Conservation (phyloP, 2,888 invertebrate species). For the Listrodromus nycthemerus region DNA sequence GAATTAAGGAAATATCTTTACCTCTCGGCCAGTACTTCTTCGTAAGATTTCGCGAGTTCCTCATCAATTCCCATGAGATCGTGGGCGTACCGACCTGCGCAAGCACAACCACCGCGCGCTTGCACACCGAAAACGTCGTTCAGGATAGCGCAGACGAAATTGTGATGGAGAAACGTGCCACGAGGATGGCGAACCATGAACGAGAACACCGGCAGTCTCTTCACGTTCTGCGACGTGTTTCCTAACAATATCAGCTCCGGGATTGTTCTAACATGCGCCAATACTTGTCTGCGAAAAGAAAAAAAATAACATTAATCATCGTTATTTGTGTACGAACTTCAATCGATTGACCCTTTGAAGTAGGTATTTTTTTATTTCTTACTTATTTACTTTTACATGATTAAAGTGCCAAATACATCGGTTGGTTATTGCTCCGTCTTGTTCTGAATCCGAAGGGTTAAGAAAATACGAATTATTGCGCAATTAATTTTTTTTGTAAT, state of each 20-base stretch:
- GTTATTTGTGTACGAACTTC: neutral
- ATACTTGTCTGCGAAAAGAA: slow-evolving; percentile 88
- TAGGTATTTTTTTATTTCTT: too few species aligned
- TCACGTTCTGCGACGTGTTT: slow-evolving; percentile 88
- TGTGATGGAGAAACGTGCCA: slow-evolving; percentile 94
- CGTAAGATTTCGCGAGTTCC: slow-evolving; percentile 90
- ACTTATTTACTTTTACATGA: too few species aligned
- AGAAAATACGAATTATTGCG: neutral
- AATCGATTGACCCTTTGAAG: neutral
- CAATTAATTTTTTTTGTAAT: too few species aligned
- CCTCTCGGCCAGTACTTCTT: slow-evolving; percentile 89
- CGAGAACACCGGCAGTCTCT: slow-evolving; percentile 93
- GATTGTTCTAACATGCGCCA: slow-evolving; percentile 91
- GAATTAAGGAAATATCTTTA: slow-evolving; percentile 69
- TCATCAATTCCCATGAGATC: slow-evolving; percentile 94
- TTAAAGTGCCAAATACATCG: too few species aligned
- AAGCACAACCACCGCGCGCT: slow-evolving; percentile 91
- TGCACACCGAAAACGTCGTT: slow-evolving; percentile 97
- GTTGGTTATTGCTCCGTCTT: too few species aligned
- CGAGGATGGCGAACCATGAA: slow-evolving; percentile 93
- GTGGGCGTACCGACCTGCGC: slow-evolving; percentile 94
- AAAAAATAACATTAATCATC: slow-evolving; percentile 17
- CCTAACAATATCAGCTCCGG: slow-evolving; percentile 93
- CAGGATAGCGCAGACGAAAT: slow-evolving; percentile 93
- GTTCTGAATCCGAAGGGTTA: neutral